Evolutionary conservation across 2,888 invertebrate species (phyloP).

Genomic region (Archaeoteleia sp.): DNA sequence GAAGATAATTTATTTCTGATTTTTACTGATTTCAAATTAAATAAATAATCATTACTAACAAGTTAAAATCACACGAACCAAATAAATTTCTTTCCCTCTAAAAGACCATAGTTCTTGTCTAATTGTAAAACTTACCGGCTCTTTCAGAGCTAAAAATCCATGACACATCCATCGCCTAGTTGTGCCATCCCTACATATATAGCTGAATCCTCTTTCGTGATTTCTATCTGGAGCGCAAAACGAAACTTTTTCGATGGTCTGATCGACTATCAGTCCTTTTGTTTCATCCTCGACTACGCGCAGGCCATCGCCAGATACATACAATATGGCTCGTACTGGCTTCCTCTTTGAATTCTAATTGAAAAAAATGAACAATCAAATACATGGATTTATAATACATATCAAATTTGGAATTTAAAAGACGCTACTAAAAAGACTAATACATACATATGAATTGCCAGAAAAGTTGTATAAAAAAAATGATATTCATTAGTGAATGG

Average conservation of each 20-base stretch:
- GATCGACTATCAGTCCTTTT: constrained; percentile 98
- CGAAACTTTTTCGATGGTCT: constrained; percentile 99
- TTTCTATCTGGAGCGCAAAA: constrained; percentile 99
- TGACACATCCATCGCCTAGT: constrained; percentile 99
- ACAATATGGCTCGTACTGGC: constrained; percentile 91
- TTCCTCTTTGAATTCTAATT: constrained; percentile 88
- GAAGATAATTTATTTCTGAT: too few species aligned
- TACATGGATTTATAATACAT: background rate
- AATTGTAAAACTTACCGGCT: constrained; percentile 82
- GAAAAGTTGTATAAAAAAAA: too few species aligned
- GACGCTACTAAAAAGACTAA: too few species aligned
- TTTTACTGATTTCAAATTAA: too few species aligned
- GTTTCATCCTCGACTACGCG: constrained; percentile 99
- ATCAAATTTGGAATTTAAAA: too few species aligned
- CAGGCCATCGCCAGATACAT: constrained; percentile 95
- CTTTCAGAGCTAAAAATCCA: constrained; percentile 96
- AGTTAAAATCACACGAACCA: too few species aligned
- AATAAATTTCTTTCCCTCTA: constrained; percentile 8
- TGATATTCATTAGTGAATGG: too few species aligned
- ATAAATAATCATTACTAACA: too few species aligned
- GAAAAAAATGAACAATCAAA: constrained; percentile 2
- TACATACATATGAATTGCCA: too few species aligned
- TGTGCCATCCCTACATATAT: constrained; percentile 99
- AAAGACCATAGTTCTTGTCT: too few species aligned
- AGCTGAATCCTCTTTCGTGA: constrained; percentile 98